These are phyloP conservation scores for Ricordea florida DNA, from an alignment of 92 coral and sea anemone species.

Conservation along the genomic window DNA sequence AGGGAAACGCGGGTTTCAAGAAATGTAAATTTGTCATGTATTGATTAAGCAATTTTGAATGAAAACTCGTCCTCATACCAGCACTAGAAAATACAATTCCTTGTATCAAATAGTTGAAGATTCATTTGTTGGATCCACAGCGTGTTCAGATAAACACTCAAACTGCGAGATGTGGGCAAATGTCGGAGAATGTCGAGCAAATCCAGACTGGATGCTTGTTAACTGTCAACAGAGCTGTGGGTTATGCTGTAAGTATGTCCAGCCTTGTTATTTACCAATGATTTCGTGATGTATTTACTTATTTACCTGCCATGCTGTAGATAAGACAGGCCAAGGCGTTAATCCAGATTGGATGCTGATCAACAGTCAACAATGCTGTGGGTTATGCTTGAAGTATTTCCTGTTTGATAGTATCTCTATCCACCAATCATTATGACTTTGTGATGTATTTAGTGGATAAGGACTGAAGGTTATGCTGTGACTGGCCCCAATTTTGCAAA, in stretches of 20 bases:
- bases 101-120: no score
- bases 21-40: no score
- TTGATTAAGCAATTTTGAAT: no score
- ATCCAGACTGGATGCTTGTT: slow-evolving; percentile 81
- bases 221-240: slow-evolving; percentile 83
- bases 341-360: slow-evolving; percentile 67
- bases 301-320: not conserved
- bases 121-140: not conserved
- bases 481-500: no score
- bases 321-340: no score
- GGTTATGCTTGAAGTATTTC: slow-evolving; percentile 45
- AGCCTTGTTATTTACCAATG: not conserved
- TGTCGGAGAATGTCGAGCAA: slow-evolving; percentile 52
- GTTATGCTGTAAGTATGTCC: slow-evolving; percentile 64
- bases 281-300: not conserved
- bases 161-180: slow-evolving; percentile 65
- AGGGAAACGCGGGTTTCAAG: no score
- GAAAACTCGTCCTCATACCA: not conserved
- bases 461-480: no score
- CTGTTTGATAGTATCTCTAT: no score
- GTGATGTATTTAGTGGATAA: not conserved
- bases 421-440: no score
- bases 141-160: slow-evolving; percentile 57
- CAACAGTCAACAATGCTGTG: slow-evolving; percentile 63
- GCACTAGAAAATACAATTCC: no score